A percentile compares a stretch with the other conserved stretches of the same genome.
Evolutionary conservation across 2,113 vertebrate genomes (phyloP).

Genomic region (Pachycephala philippinensis): DNA sequence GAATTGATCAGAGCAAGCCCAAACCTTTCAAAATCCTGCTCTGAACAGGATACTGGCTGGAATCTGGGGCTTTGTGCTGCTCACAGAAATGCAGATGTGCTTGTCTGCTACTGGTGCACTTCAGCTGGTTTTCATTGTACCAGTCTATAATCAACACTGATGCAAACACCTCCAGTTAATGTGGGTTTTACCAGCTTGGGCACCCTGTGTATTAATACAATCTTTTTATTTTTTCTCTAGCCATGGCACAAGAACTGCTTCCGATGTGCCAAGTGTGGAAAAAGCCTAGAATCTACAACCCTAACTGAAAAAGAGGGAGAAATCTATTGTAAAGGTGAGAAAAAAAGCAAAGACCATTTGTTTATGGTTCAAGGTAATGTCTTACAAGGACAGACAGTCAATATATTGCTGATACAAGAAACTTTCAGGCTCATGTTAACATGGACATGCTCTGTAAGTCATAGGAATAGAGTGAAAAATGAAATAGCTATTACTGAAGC

Average conservation of each 20-base stretch:
- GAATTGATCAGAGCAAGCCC: background rate
- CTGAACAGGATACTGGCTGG: background rate
- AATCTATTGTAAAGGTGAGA: conserved; percentile 97
- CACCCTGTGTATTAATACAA: background rate
- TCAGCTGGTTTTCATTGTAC: background rate
- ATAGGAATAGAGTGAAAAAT: background rate
- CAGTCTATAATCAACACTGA: background rate
- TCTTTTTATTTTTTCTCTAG: conserved; percentile 44
- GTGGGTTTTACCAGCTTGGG: background rate
- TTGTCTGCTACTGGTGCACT: background rate
- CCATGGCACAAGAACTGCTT: conserved; percentile 98
- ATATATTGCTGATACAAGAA: background rate
- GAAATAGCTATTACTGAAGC: background rate
- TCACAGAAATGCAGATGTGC: background rate
- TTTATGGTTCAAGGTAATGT: background rate
- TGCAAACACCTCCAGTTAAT: background rate
- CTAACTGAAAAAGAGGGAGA: conserved; percentile 96
- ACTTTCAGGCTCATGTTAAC: background rate
- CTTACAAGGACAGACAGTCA: background rate
- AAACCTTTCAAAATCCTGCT: background rate
- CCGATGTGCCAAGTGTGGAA: conserved; percentile 95
- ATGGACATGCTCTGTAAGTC: background rate
- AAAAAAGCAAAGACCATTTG: background rate
- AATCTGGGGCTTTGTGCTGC: background rate
- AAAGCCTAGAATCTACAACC: conserved; percentile 94